Conservation (phyloP, 2,113 vertebrate species). For the Cynopterus brachyotis region DNA sequence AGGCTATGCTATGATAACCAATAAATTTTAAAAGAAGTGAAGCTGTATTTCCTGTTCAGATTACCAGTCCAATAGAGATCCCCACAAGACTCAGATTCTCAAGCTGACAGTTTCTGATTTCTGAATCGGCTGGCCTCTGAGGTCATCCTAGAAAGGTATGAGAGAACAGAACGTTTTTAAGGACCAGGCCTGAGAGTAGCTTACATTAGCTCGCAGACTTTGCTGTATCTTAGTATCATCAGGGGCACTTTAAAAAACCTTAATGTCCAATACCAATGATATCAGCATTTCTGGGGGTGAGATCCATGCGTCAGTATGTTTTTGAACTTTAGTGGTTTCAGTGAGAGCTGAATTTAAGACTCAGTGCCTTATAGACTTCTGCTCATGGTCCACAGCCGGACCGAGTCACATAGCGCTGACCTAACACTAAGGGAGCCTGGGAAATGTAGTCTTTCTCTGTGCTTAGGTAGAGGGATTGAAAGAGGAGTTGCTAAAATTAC, state of each 20-base stretch:
- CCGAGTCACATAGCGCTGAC: background rate
- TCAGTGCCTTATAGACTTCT: background rate
- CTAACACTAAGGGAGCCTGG: background rate
- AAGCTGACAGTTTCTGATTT: background rate
- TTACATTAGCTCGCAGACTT: background rate
- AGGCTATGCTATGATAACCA: background rate
- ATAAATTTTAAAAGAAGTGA: slow-evolving; percentile 36
- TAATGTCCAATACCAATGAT: background rate
- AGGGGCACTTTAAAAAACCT: background rate
- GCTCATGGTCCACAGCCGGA: background rate
- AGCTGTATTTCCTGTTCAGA: background rate
- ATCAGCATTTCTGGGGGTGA: background rate
- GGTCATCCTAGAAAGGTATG: background rate
- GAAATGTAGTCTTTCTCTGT: background rate
- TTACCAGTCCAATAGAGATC: background rate
- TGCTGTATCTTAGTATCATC: background rate
- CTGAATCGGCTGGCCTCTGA: background rate
- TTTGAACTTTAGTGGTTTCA: background rate
- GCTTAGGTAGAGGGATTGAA: background rate
- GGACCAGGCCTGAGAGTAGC: background rate
- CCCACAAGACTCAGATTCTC: background rate
- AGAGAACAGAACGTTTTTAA: background rate
- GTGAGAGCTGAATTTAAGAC: background rate
- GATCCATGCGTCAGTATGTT: background rate
- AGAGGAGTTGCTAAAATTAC: background rate